A percentile compares a stretch with the other conserved stretches of the same genome.
phyloP scores from a whole-genome alignment of 2,113 vertebrate genomes.

The Gadus macrocephalus region DNA sequence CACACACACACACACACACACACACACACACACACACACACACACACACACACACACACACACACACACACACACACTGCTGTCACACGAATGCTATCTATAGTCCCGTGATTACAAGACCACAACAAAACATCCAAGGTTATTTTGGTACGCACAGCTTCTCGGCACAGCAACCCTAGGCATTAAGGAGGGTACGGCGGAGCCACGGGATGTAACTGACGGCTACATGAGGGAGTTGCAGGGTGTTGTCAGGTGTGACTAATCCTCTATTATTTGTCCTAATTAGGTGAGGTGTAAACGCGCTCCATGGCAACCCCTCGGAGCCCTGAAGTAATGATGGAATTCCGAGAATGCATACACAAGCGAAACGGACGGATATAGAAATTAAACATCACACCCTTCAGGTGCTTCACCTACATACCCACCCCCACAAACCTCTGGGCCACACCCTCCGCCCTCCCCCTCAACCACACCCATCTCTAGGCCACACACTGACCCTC shows the following conservation, averaged over 20 bases:
- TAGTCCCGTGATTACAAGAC: too few relatives aligned
- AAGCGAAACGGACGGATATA: slow-evolving; percentile 27
- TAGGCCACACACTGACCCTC: slow-evolving; percentile 13
- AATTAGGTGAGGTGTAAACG: slow-evolving; percentile 20
- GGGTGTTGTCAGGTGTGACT: slow-evolving; percentile 41
- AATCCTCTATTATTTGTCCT: slow-evolving; percentile 15
- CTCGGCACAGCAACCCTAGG: background rate
- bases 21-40: too few relatives aligned
- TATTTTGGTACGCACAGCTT: too few relatives aligned
- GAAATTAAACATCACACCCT: slow-evolving; percentile 18
- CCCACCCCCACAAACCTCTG: slow-evolving; percentile 28
- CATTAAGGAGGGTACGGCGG: background rate
- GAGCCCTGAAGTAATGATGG: slow-evolving; percentile 26
- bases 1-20: too few relatives aligned
- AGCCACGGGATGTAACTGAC: too few relatives aligned
- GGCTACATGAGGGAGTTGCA: slow-evolving; percentile 6
- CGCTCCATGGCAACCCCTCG: background rate
- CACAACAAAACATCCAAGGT: too few relatives aligned
- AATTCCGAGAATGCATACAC: slow-evolving; percentile 34
- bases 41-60: too few relatives aligned
- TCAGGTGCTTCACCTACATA: slow-evolving; percentile 30
- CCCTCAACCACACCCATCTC: background rate
- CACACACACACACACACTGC: too few relatives aligned
- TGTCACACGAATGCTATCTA: too few relatives aligned
- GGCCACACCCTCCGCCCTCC: background rate